Base-by-base conservation (phyloP, 1,140 invertebrate species). In the Zophobas morio region DNA sequence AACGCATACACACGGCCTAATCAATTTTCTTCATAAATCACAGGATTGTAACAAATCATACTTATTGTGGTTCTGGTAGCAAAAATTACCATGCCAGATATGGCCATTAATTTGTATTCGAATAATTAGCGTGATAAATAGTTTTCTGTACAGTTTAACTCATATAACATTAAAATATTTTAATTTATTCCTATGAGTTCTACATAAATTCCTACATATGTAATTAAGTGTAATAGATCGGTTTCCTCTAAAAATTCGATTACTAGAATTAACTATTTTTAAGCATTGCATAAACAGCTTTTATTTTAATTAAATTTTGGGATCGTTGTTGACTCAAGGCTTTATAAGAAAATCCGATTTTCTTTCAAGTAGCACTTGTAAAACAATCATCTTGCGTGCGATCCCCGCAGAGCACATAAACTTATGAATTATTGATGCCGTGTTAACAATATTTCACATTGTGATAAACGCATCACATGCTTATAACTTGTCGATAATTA, bases 61-160 rank as follows among this genome's bases (percentile, higher is more conserved):
- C 71, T 74, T 74, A 57, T 56, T 54, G 51, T 56, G 37, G 56
- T 66, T 63, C 74, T 75, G 60, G 74, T 75, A 75, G 74, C 74
- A 75, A 75, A 75, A 75, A 75, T 75, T 74, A 63, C 56, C 74
- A 66, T 47, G 74, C 74, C 32, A 75, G 74, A 63, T 75, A 51
- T 56, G 39, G 53, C 56, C 74, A 75, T 75, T 75, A 75, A 75
- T 75, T 75, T 66, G 70, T 75, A 56, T 60, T 75, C 42, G 74
- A 75, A 75, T 75, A 75, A 75, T 75, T 75, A 75, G 60, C 60
- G 60, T 75, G 74, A 75, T 75, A 75, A 75, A 75, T 75, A 74
- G 71, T 74, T 74, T 40, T 74, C 51, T 74, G 54, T 54, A 74
- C 51, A 46, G 54, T 74, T 56, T 56, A 66, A 42, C 54, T 74